These are phyloP conservation scores for Atherinomorus stipes DNA, from an alignment of 2,113 vertebrate species.

Conservation along the genomic window DNA sequence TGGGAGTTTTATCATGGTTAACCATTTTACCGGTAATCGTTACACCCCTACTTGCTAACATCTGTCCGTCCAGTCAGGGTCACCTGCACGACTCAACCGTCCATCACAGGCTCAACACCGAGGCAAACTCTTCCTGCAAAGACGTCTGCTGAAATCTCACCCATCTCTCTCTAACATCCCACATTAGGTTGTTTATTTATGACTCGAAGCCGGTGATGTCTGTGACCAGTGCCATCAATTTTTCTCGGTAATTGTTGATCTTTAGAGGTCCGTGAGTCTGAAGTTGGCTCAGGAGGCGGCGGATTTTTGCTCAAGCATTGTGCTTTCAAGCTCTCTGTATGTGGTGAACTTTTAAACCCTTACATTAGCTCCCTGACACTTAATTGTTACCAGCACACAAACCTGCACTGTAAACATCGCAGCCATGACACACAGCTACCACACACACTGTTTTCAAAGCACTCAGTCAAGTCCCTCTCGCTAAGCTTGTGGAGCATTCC, in stretches of 20 bases:
- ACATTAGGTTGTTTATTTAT: too few relatives aligned
- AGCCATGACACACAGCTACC: constrained; percentile 46
- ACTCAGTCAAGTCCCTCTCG: constrained; percentile 56
- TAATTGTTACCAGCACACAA: constrained; percentile 74
- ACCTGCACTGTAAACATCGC: constrained; percentile 61
- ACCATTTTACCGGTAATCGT: too few relatives aligned
- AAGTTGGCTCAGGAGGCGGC: not conserved
- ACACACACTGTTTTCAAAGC: constrained; percentile 44
- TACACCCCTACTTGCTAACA: too few relatives aligned
- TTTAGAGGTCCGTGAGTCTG: not conserved
- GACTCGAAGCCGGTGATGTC: not conserved
- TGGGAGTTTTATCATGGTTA: too few relatives aligned
- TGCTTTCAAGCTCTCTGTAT: constrained; percentile 7
- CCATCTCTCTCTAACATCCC: too few relatives aligned
- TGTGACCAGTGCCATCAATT: not conserved
- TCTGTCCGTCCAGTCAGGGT: too few relatives aligned
- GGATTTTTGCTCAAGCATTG: not conserved
- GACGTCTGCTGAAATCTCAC: too few relatives aligned
- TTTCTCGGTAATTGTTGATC: not conserved
- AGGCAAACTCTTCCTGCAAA: too few relatives aligned
- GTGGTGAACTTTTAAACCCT: constrained; percentile 69
- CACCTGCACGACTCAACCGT: too few relatives aligned
- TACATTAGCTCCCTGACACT: constrained; percentile 69
- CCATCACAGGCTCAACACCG: too few relatives aligned
- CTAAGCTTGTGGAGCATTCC: constrained; percentile 68